These are phyloP conservation scores for Acanthiza pusilla DNA, from an alignment of 2,797 vertebrate genomes.

Conservation along the genomic window DNA sequence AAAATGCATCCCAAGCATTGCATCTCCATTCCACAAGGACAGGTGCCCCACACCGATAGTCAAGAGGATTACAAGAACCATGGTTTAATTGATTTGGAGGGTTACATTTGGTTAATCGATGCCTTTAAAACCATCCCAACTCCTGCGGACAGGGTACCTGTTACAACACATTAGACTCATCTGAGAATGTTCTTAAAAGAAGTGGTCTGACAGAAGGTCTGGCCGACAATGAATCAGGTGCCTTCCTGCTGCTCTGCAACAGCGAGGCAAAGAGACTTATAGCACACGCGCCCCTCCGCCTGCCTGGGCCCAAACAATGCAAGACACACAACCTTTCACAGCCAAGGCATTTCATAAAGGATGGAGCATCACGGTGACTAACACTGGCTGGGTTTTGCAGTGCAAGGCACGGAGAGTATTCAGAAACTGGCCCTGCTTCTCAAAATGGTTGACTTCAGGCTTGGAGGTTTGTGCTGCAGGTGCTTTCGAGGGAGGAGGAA, in stretches of 20 bases:
- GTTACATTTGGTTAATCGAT: slow-evolving; percentile 70
- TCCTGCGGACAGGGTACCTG: slow-evolving; percentile 86
- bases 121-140: slow-evolving; percentile 68
- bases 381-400: not conserved
- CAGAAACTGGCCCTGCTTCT: not conserved
- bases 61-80: slow-evolving; percentile 68
- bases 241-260: slow-evolving; percentile 88
- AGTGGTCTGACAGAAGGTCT: slow-evolving; percentile 92
- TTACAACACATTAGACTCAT: slow-evolving; percentile 93
- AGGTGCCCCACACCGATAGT: slow-evolving; percentile 67
- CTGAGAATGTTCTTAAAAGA: slow-evolving; percentile 99
- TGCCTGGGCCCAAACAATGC: not conserved
- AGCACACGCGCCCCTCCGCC: slow-evolving; percentile 32
- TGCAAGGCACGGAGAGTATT: rapidly evolving
- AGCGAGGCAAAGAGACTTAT: slow-evolving; percentile 83
- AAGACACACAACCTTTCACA: not conserved
- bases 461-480: not conserved
- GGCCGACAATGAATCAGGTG: slow-evolving; percentile 79
- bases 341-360: rapidly evolving
- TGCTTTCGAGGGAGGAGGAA: not conserved
- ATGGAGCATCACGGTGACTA: rapidly evolving
- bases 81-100: slow-evolving; percentile 62
- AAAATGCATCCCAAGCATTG: slow-evolving; percentile 70
- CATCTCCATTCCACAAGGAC: slow-evolving; percentile 69
- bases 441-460: not conserved